Percentiles rank a stretch among this genome's conserved stretches.
These are phyloP conservation scores for Puntigrus tetrazona DNA, from an alignment of 2,113 vertebrate species.

Conservation along the genomic window DNA sequence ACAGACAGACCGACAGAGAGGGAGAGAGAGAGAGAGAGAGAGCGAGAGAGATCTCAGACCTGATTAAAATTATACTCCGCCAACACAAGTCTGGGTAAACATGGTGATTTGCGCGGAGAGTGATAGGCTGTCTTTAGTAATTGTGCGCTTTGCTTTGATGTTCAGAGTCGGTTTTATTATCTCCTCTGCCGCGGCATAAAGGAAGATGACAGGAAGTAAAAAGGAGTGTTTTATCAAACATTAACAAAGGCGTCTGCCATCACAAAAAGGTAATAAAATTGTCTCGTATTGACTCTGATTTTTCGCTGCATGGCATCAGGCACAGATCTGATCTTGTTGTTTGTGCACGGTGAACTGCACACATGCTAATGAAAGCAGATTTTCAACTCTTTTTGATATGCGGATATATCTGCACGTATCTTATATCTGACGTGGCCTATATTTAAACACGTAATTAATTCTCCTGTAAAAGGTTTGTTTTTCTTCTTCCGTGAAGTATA, in stretches of 20 bases:
- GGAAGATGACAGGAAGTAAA: constrained; percentile 40
- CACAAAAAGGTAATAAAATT: constrained; percentile 24
- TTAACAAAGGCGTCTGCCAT: constrained; percentile 21
- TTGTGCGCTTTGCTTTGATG: constrained; percentile 40
- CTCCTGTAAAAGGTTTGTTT: neutral
- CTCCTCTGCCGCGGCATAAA: constrained; percentile 7
- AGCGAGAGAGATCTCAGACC: constrained; percentile 23
- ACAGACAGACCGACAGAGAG: neutral
- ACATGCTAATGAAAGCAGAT: too few species aligned
- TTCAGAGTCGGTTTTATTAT: constrained; percentile 37
- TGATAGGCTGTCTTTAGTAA: constrained; percentile 47
- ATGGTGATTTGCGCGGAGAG: constrained; percentile 39
- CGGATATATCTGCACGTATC: neutral
- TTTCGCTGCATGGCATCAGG: constrained; percentile 1
- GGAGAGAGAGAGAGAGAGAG: neutral
- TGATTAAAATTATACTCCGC: constrained; percentile 53
- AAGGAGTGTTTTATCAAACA: constrained; percentile 43
- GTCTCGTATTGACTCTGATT: constrained; percentile 1
- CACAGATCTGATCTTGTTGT: constrained; percentile 18
- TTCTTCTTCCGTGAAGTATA: neutral
- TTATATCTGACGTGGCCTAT: neutral
- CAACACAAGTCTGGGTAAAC: constrained; percentile 42
- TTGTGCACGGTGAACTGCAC: neutral
- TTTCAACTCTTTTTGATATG: too few species aligned
- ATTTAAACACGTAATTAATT: neutral